Conservation (phyloP, 2,113 vertebrate species). For the Channa argus region DNA sequence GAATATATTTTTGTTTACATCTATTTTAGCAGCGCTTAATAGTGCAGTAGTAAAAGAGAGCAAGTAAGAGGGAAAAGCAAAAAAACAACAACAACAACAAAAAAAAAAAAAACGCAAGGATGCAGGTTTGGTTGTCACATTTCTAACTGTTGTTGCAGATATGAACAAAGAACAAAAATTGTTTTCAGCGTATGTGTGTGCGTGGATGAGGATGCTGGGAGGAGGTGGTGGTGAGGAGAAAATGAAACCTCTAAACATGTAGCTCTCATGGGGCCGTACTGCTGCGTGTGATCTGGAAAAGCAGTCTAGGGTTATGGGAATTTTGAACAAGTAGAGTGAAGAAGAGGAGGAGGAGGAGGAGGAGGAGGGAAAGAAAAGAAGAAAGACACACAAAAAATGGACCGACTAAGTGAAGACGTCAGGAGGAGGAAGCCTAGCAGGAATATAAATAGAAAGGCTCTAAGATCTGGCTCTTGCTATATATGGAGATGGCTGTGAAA, state of each 20-base stretch:
- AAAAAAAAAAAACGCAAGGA: background rate
- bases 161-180: constrained; percentile 45
- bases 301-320: constrained; percentile 75
- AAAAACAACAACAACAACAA: background rate
- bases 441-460: constrained; percentile 82
- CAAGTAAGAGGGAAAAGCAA: background rate
- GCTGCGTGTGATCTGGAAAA: constrained; percentile 71
- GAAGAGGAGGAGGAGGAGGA: constrained; percentile 15
- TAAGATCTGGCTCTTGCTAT: constrained; percentile 77
- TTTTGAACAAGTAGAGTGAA: constrained; percentile 62
- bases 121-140: constrained; percentile 14
- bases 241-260: constrained; percentile 65
- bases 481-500: constrained; percentile 76
- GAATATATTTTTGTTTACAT: constrained; percentile 17
- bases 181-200: constrained; percentile 6
- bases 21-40: constrained; percentile 13
- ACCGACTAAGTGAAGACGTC: constrained; percentile 69
- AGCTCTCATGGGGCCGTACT: constrained; percentile 59
- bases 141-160: constrained; percentile 19
- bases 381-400: constrained; percentile 4
- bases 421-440: constrained; percentile 56
- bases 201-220: constrained; percentile 9
- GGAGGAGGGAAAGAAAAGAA: constrained; percentile 21
- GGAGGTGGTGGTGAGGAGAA: constrained; percentile 12
- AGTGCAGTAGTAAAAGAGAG: constrained; percentile 21